Evolutionary conservation across 64 coral and sea anemone genomes (phyloP).

Genomic region (Pocillopora damicornis): DNA sequence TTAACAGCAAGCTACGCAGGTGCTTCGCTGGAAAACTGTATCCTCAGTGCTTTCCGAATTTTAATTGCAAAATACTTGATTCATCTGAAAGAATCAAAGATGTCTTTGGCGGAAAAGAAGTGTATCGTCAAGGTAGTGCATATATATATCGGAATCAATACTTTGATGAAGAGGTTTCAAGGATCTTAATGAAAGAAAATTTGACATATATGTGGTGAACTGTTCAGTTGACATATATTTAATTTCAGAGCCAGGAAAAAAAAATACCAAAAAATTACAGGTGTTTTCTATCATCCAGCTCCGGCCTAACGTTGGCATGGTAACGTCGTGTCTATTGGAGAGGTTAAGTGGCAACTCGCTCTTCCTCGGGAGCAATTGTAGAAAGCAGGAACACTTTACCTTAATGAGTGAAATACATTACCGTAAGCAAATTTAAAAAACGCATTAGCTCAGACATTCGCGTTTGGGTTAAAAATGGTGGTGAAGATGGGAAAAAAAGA

Average conservation of each 20-base stretch:
- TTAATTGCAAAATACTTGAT: conserved; percentile 12
- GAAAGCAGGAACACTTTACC: not conserved
- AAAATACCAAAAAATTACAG: not conserved
- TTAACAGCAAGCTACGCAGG: not conserved
- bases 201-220: not conserved
- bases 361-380: not conserved
- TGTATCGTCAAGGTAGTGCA: not conserved
- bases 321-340: not conserved
- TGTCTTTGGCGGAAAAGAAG: not conserved
- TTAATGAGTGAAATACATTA: not conserved
- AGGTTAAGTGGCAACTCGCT: not conserved
- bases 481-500: too few species aligned
- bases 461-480: too few species aligned
- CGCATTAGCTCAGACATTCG: too few species aligned
- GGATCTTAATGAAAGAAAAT: not conserved
- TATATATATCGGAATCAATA: not conserved
- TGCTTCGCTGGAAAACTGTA: not conserved
- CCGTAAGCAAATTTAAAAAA: too few species aligned
- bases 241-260: conserved; percentile 16
- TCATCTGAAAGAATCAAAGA: not conserved
- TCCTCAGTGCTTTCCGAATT: not conserved
- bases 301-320: not conserved
- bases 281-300: not conserved
- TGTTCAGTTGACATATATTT: not conserved
- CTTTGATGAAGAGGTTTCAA: not conserved